Evolutionary conservation across 1,140 invertebrate genomes (phyloP).

Genomic region (Drosophila murphyi): DNA sequence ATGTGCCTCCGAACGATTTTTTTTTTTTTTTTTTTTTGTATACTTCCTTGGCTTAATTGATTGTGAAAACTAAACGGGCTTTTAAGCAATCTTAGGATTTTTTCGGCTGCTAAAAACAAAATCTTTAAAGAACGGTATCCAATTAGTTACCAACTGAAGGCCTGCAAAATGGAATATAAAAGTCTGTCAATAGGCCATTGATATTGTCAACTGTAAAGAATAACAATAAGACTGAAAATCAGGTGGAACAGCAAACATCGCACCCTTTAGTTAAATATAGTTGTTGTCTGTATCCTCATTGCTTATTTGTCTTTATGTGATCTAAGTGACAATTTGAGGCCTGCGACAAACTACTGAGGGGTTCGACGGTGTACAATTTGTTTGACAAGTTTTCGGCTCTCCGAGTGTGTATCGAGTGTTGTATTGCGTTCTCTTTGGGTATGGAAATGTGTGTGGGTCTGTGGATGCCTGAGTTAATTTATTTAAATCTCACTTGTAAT

Average conservation of each 20-base stretch:
- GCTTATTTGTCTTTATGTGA: slow-evolving; percentile 11
- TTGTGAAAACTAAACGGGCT: not conserved
- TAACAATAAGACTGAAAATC: not conserved
- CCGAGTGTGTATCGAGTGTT: slow-evolving; percentile 1
- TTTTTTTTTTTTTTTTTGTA: not conserved
- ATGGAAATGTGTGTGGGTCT: slow-evolving; percentile 14
- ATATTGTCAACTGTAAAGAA: not conserved
- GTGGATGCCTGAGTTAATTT: slow-evolving; percentile 65
- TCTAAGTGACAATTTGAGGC: slow-evolving; percentile 24
- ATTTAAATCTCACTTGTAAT: slow-evolving; percentile 80
- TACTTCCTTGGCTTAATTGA: not conserved
- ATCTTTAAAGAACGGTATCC: not conserved
- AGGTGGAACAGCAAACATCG: not conserved
- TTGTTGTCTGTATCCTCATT: slow-evolving; percentile 13
- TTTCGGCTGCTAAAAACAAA: not conserved
- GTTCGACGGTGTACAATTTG: slow-evolving; percentile 11
- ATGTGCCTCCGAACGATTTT: not conserved
- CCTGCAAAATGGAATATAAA: too few relatives aligned
- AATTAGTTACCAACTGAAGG: too few relatives aligned
- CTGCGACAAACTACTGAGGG: slow-evolving; percentile 5
- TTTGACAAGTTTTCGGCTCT: slow-evolving; percentile 15
- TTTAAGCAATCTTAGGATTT: not conserved
- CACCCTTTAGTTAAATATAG: slow-evolving; percentile 25
- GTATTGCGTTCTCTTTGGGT: slow-evolving; percentile 5
- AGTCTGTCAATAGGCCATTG: too few relatives aligned